These are phyloP conservation scores for Elgaria multicarinata DNA, from an alignment of 2,113 vertebrate species.

Conservation along the genomic window DNA sequence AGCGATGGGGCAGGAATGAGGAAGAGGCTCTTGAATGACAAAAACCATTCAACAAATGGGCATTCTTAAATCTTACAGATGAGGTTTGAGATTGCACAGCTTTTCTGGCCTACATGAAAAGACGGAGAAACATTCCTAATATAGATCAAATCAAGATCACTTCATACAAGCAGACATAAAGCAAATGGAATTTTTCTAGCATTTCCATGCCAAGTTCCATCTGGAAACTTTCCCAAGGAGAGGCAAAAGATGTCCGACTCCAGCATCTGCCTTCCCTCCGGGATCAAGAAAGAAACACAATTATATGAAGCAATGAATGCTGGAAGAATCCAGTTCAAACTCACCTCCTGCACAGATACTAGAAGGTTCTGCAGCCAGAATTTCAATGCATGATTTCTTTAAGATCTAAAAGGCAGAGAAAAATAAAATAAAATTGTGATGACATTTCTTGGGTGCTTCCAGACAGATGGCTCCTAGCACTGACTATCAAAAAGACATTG, in stretches of 20 bases:
- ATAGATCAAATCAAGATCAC: background rate
- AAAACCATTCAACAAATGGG: background rate
- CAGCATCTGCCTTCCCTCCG: background rate
- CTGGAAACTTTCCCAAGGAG: background rate
- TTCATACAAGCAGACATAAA: constrained; percentile 6
- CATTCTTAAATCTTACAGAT: background rate
- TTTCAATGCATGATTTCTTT: constrained; percentile 97
- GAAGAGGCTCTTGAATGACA: too few relatives aligned
- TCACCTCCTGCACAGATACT: constrained; percentile 98
- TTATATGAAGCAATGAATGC: fast-evolving
- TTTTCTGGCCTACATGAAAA: background rate
- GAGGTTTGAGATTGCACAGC: background rate
- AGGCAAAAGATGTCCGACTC: background rate
- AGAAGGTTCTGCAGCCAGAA: constrained; percentile 95
- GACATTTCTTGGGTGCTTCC: background rate
- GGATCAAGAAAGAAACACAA: background rate
- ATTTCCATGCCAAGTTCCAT: background rate
- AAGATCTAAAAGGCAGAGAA: constrained; percentile 83
- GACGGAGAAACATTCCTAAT: background rate
- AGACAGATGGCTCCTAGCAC: background rate
- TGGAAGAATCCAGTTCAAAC: constrained; percentile 16
- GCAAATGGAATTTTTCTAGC: constrained; percentile 7
- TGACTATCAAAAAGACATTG: background rate
- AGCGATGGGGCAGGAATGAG: too few relatives aligned
- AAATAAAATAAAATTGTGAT: background rate